Conservation (phyloP, 1,140 invertebrate genomes). For the Bactericera cockerelli region DNA sequence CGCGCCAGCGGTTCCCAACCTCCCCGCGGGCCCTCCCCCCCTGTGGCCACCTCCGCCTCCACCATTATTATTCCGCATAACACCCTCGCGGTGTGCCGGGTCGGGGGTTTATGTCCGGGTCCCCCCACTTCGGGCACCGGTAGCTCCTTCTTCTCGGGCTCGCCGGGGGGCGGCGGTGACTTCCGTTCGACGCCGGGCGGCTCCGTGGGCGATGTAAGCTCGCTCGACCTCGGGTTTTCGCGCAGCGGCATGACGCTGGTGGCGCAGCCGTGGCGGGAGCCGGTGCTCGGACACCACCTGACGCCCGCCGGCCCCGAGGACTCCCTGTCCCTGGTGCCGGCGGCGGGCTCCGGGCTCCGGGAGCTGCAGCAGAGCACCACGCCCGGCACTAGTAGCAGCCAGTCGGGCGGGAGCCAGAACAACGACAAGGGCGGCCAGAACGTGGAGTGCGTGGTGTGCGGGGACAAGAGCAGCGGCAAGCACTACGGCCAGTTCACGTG, state of each 20-base stretch:
- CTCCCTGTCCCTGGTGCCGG: constrained; percentile 20
- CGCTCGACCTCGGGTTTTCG: constrained; percentile 35
- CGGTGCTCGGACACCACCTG: constrained; percentile 24
- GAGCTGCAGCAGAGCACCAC: constrained; percentile 41
- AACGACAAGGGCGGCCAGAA: constrained; percentile 66
- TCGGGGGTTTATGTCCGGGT: constrained; percentile 17
- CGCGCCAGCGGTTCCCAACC: neutral
- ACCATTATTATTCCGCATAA: constrained; percentile 25
- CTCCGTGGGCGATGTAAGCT: constrained; percentile 22
- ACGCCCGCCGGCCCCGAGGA: constrained; percentile 25
- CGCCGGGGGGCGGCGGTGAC: constrained; percentile 22
- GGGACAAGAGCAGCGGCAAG: constrained; percentile 95
- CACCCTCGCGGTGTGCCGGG: constrained; percentile 21
- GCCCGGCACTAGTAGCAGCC: constrained; percentile 57
- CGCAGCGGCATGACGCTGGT: constrained; percentile 49
- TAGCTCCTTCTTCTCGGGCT: constrained; percentile 19
- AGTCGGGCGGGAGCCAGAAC: constrained; percentile 51
- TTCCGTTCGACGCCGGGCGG: constrained; percentile 27
- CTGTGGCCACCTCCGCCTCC: constrained; percentile 10
- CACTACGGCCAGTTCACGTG: constrained; percentile 99
- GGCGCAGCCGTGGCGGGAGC: constrained; percentile 49
- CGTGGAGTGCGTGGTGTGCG: constrained; percentile 96
- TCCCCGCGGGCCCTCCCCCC: neutral
- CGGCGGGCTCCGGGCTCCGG: constrained; percentile 27
- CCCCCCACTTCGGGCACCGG: constrained; percentile 16